Evolutionary conservation across 2,113 vertebrate species (phyloP).

Genomic region (Arenaria interpres): DNA sequence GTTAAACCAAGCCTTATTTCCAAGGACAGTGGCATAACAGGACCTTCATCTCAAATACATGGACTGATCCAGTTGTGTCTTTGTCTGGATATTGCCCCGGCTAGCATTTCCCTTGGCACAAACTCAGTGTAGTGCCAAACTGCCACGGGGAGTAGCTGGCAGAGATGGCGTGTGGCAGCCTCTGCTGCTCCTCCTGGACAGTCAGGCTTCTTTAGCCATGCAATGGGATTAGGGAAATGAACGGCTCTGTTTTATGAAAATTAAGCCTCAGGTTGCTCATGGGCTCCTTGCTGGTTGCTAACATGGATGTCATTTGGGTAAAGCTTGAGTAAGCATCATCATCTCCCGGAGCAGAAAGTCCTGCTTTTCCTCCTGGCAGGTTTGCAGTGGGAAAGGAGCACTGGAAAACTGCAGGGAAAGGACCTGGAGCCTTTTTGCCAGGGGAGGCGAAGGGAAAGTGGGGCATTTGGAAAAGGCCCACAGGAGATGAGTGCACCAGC

Average conservation of each 20-base stretch:
- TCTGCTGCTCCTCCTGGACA: background rate
- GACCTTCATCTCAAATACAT: background rate
- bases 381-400: background rate
- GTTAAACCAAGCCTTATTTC: background rate
- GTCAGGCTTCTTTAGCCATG: background rate
- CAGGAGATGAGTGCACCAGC: background rate
- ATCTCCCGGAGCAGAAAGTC: background rate
- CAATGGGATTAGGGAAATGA: background rate
- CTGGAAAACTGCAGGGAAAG: background rate
- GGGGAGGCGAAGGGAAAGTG: background rate
- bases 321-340: background rate
- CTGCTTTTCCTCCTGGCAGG: background rate
- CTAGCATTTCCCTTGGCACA: background rate
- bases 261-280: background rate
- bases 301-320: background rate
- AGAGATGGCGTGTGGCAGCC: background rate
- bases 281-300: background rate
- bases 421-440: background rate
- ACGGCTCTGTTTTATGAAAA: background rate
- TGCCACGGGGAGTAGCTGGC: background rate
- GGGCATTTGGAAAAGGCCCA: background rate
- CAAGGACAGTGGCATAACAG: background rate
- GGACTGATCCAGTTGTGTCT: background rate
- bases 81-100: background rate
- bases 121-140: rapidly evolving